Evolutionary conservation across 2,797 vertebrate species (phyloP).

Genomic region (Pseudomugil gertrudae): DNA sequence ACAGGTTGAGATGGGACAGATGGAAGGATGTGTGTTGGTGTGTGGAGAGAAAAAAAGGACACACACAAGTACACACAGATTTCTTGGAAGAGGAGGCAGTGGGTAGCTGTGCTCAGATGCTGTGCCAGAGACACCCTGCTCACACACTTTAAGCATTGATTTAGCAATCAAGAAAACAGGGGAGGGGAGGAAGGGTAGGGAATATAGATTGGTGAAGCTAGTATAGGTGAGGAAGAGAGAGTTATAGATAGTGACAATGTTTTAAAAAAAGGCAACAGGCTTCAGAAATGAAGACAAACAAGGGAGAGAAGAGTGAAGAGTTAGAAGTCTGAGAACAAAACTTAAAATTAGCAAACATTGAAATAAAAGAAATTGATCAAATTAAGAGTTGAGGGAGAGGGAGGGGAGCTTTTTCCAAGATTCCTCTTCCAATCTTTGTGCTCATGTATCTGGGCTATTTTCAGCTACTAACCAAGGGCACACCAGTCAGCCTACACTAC

Average conservation of each 20-base stretch:
- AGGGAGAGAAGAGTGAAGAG: conserved; percentile 27
- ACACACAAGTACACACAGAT: conserved; percentile 35
- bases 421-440: conserved; percentile 50
- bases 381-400: conserved; percentile 22
- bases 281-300: conserved; percentile 41
- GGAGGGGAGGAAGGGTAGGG: conserved; percentile 38
- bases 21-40: conserved; percentile 79
- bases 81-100: conserved; percentile 79
- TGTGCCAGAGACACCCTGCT: conserved; percentile 80
- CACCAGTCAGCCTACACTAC: conserved; percentile 58
- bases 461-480: conserved; percentile 63
- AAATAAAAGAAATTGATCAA: conserved; percentile 14
- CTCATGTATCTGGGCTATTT: conserved; percentile 63
- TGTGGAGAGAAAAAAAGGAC: conserved; percentile 35
- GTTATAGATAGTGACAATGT: conserved; percentile 44
- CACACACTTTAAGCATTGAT: conserved; percentile 84
- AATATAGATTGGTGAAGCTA: conserved; percentile 60
- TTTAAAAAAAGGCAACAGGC: conserved; percentile 32
- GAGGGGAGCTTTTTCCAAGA: conserved; percentile 37
- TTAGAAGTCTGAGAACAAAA: conserved; percentile 33
- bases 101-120: conserved; percentile 75
- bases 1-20: conserved; percentile 85
- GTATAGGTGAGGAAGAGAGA: conserved; percentile 15
- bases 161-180: conserved; percentile 80
- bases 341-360: conserved; percentile 40